Base-by-base conservation (phyloP, 1,140 invertebrate genomes). In the Zaprionus inermis region DNA sequence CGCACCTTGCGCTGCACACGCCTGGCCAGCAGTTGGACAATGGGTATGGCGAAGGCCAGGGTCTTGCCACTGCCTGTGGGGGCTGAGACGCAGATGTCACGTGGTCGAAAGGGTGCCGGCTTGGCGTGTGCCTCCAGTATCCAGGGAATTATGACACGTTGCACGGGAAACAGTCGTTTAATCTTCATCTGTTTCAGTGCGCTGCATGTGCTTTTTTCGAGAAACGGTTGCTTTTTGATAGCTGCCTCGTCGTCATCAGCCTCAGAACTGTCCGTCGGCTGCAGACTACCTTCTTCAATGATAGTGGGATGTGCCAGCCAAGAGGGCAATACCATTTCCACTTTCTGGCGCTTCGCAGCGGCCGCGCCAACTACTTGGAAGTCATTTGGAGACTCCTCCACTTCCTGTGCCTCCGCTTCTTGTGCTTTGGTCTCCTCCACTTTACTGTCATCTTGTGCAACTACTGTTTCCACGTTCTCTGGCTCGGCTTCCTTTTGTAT, bases 21-120 rank as follows among this genome's bases (percentile, higher is more conserved):
- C 12, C 88, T 76, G 5, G 68, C 54, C 5, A 92, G 52, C 60
- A 91, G 52, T 93, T 99, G 97, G 54, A 99, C 93, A 55, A 99
- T 96, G 12, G 98, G 98, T 63, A 99, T 93, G 68, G 97, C 97
- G 94, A 97, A 99, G 5, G 98, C 96, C 55, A 99, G 93, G 1
- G 98, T 99, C 94, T 99, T 99, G 10, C 98, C 98, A 94, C 98
- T 99, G 11, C 98, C 99, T 14, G 99, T 99, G 20, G 98, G 98
- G 46, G 98, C 98, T 22, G 98, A 98, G 38, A 99, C 96, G 93
- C 98, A 99, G n/a, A 99, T 94, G 92, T 99, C 98, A 76, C 95
- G 94, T 0, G 96, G 96, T 92, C 96, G 95, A 73, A 95, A 94
- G 1, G 93, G 92, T 67, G 92, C 81, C 41, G 95, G 94, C 66